Conservation (phyloP, 2,797 vertebrate species). For the Natrix natrix region DNA sequence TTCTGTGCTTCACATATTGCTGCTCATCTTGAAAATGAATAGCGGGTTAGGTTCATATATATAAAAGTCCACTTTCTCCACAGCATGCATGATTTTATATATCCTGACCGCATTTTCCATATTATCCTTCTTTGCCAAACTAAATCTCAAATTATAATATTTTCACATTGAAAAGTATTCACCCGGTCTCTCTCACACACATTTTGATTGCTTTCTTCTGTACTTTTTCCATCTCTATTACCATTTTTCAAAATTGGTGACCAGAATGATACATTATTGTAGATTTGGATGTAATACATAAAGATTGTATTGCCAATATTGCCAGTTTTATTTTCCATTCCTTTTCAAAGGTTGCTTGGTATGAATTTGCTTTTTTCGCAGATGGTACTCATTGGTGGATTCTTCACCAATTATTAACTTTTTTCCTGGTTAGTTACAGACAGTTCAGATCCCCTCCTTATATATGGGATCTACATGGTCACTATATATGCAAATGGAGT, state of each 20-base stretch:
- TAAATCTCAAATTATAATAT: not conserved
- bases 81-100: not conserved
- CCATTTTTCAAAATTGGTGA: not conserved
- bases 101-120: not conserved
- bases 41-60: not conserved
- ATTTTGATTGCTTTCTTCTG: not conserved
- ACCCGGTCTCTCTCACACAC: not conserved
- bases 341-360: not conserved
- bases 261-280: not conserved
- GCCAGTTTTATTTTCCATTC: not conserved
- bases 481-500: not conserved
- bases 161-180: not conserved
- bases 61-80: not conserved
- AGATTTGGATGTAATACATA: not conserved
- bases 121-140: not conserved
- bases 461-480: not conserved
- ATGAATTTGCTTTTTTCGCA: not conserved
- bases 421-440: not conserved
- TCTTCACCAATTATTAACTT: not conserved
- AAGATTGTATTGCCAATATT: not conserved
- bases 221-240: not conserved
- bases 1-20: not conserved
- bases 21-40: not conserved
- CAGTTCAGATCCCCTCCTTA: not conserved
- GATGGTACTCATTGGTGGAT: not conserved